Conservation (phyloP, 1,140 invertebrate species). For the Leptinotarsa undecemlineata region DNA sequence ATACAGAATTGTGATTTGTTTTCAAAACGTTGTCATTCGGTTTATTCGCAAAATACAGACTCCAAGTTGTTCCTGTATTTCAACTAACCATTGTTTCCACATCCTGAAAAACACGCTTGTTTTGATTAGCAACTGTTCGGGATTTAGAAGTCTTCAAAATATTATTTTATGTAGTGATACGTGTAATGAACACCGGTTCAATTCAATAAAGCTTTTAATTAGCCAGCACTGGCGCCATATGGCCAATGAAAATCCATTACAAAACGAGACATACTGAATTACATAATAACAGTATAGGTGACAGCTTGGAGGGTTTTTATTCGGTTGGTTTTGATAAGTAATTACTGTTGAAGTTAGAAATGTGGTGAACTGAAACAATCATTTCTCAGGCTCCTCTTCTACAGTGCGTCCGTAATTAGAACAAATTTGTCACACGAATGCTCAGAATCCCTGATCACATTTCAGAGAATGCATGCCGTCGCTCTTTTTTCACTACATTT, state of each 20-base stretch:
- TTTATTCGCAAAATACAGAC: too few relatives aligned
- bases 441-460: too few relatives aligned
- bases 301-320: background rate
- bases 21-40: too few relatives aligned
- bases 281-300: conserved; percentile 6
- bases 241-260: conserved; percentile 1
- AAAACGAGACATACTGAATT: background rate
- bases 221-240: background rate
- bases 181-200: background rate
- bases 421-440: too few relatives aligned
- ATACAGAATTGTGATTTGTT: too few relatives aligned
- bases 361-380: background rate
- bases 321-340: background rate
- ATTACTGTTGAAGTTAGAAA: background rate
- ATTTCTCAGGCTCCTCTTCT: background rate
- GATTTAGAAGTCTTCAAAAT: background rate
- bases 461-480: too few relatives aligned
- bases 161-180: background rate
- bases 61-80: too few relatives aligned
- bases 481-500: too few relatives aligned
- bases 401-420: too few relatives aligned
- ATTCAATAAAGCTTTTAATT: background rate
- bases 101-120: background rate
- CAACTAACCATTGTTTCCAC: background rate
- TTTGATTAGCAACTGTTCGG: background rate